Percentiles rank a stretch among this genome's conserved stretches.
Evolutionary conservation across 37 sponge, comb jelly and placozoan genomes (phyloP).

Genomic region (Bolinopsis microptera): DNA sequence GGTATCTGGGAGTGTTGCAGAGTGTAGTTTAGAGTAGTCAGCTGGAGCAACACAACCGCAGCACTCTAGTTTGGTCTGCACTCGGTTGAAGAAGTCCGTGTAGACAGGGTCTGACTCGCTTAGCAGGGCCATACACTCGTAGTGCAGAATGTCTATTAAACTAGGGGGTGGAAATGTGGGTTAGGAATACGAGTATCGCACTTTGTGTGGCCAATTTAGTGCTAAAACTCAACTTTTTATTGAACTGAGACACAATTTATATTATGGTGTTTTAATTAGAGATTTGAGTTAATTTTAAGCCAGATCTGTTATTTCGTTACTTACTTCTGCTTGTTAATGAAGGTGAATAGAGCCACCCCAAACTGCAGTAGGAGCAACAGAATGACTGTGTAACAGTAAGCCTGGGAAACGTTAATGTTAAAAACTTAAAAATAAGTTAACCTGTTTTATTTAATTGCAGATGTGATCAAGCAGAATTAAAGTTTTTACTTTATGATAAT

Average conservation of each 20-base stretch:
- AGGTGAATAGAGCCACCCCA: conserved; percentile 20
- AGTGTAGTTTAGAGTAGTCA: conserved; percentile 31
- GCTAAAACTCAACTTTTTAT: too few relatives aligned
- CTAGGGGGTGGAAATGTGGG: neutral
- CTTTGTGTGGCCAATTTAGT: neutral
- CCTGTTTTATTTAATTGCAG: too few relatives aligned
- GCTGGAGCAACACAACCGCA: conserved; percentile 14
- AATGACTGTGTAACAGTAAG: conserved; percentile 23
- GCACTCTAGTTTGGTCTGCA: neutral
- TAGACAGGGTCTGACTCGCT: neutral
- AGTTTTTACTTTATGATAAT: too few relatives aligned
- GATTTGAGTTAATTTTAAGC: too few relatives aligned
- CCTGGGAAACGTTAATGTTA: neutral
- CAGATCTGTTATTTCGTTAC: too few relatives aligned
- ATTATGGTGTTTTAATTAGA: too few relatives aligned
- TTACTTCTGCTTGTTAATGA: conserved; percentile 3
- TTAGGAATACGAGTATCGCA: neutral
- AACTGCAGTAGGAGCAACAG: neutral
- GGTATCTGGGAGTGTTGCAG: neutral
- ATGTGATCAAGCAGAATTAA: too few relatives aligned
- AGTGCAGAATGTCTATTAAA: neutral
- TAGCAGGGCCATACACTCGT: neutral
- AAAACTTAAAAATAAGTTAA: too few relatives aligned
- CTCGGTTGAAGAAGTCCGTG: neutral
- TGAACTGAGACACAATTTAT: too few relatives aligned